Conservation (phyloP, 1,140 invertebrate genomes). For the Temnothorax longispinosus region DNA sequence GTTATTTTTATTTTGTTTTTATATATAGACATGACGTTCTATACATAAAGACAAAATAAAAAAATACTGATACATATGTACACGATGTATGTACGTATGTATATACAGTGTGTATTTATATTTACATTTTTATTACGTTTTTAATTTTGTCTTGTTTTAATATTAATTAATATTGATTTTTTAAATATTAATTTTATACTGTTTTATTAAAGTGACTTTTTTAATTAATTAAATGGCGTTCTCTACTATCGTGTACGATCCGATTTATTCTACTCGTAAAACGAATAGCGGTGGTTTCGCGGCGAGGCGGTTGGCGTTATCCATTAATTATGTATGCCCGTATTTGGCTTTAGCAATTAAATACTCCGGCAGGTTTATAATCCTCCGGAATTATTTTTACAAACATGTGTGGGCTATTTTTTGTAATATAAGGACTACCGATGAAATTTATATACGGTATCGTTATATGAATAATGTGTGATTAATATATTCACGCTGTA, state of each 20-base stretch:
- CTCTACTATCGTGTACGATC: slow-evolving; percentile 1
- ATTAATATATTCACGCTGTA: background rate
- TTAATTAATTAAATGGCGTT: slow-evolving; percentile 11
- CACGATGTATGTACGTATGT: no score
- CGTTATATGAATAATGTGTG: background rate
- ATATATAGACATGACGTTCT: no score
- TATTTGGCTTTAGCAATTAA: slow-evolving; percentile 41
- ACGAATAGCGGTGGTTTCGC: slow-evolving; percentile 21
- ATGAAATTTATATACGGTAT: slow-evolving; percentile 1
- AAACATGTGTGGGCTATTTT: background rate
- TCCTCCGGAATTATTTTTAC: slow-evolving; percentile 24
- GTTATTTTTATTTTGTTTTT: background rate
- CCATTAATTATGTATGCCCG: slow-evolving; percentile 47
- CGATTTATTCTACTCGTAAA: slow-evolving; percentile 36
- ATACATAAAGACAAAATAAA: no score
- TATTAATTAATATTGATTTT: background rate
- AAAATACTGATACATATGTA: no score
- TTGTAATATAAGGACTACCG: background rate
- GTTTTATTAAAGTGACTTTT: background rate
- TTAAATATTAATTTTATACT: background rate
- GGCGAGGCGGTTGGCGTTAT: slow-evolving; percentile 9
- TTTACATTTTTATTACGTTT: background rate
- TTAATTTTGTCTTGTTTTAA: background rate
- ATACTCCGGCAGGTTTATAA: slow-evolving; percentile 33
- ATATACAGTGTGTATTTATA: background rate